Percentiles rank a stretch among this genome's conserved stretches.
Evolutionary conservation across 2,113 vertebrate genomes (phyloP).

Genomic region (Tragulus kanchil): DNA sequence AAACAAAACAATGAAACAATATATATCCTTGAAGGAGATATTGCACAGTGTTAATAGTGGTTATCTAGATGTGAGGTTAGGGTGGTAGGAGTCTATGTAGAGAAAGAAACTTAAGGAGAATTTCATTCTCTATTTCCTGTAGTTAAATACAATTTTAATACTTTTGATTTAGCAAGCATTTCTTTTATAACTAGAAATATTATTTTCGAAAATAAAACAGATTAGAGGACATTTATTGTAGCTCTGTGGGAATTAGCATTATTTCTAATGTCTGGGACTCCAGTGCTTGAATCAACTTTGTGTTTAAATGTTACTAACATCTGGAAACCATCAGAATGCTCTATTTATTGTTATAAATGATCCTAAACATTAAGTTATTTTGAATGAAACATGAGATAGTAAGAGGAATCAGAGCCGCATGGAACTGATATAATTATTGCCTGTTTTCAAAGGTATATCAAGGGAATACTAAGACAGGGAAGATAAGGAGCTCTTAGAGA

Average conservation of each 20-base stretch:
- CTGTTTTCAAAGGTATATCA: conserved; percentile 42
- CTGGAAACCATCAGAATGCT: conserved; percentile 44
- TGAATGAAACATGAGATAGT: conserved; percentile 23
- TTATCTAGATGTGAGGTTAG: neutral
- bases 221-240: neutral
- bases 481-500: conserved; percentile 31
- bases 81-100: neutral
- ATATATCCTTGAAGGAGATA: neutral
- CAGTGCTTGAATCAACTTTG: conserved; percentile 7
- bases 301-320: conserved; percentile 55
- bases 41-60: neutral
- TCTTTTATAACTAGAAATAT: neutral
- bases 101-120: neutral
- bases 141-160: neutral
- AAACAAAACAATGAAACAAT: neutral
- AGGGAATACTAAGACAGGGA: neutral
- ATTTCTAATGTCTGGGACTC: conserved; percentile 12
- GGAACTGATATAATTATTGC: conserved; percentile 49
- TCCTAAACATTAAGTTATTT: conserved; percentile 50
- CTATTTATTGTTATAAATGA: conserved; percentile 62
- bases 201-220: conserved; percentile 14
- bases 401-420: conserved; percentile 45
- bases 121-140: neutral
- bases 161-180: neutral
- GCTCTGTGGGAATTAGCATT: neutral